A percentile compares a stretch with the other conserved stretches of the same genome.
Conservation (phyloP, 2,797 vertebrate species). For the Melanotaenia trifasciata region DNA sequence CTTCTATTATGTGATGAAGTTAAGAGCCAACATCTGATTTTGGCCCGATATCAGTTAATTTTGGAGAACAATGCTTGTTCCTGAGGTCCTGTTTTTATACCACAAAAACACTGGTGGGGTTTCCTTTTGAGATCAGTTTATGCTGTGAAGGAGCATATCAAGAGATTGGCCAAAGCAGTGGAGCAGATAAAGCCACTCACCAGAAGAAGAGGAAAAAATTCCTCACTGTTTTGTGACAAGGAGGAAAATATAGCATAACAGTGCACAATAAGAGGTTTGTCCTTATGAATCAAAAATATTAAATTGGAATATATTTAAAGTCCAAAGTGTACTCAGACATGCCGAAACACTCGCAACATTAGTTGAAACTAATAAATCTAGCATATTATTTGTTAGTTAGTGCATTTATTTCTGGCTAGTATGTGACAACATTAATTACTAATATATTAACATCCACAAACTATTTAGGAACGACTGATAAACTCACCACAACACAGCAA, state of each 20-base stretch:
- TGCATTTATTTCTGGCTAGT: conserved; percentile 44
- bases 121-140: conserved; percentile 33
- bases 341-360: conserved; percentile 25
- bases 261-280: conserved; percentile 13
- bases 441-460: conserved; percentile 35
- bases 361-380: conserved; percentile 6
- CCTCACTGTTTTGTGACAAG: conserved; percentile 32
- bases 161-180: conserved; percentile 25
- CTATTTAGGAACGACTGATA: conserved; percentile 46
- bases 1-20: background rate
- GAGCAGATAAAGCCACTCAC: conserved; percentile 33
- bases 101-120: conserved; percentile 19
- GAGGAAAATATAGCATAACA: conserved; percentile 11
- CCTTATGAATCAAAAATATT: background rate
- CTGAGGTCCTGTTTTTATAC: conserved; percentile 5
- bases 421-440: conserved; percentile 26
- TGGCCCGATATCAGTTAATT: conserved; percentile 9
- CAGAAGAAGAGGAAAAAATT: background rate
- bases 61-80: conserved; percentile 23
- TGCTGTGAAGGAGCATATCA: conserved; percentile 15
- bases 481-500: conserved; percentile 56
- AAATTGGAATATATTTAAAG: background rate
- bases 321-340: background rate
- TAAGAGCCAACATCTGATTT: conserved; percentile 13
- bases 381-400: conserved; percentile 42